A percentile compares a stretch with the other conserved stretches of the same genome.
These are phyloP conservation scores for Neodiprion lecontei DNA, from an alignment of 1,140 invertebrate genomes.

Conservation along the genomic window DNA sequence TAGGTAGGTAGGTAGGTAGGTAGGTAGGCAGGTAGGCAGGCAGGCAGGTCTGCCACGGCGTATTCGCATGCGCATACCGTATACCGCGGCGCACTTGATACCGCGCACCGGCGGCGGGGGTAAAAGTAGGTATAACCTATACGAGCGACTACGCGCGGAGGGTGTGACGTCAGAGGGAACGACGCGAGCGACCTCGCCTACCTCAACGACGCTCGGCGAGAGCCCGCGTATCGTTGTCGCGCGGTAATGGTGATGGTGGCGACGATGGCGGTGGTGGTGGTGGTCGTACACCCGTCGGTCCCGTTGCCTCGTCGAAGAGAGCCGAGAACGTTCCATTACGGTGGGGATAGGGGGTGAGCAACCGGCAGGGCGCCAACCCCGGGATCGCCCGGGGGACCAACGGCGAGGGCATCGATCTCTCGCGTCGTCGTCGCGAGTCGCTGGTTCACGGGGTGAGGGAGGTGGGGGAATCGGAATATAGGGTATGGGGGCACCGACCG, in stretches of 20 bases:
- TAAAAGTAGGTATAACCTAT: constrained; percentile 26
- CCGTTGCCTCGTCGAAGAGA: constrained; percentile 41
- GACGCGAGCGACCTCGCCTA: constrained; percentile 52
- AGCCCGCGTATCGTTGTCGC: no score
- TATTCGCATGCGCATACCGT: background rate
- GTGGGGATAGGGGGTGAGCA: constrained; percentile 19
- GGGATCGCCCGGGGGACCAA: background rate
- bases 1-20: no score
- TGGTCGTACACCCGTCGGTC: constrained; percentile 41
- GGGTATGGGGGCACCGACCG: no score
- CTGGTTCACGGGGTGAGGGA: constrained; percentile 19
- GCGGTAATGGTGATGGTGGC: background rate
- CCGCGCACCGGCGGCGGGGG: constrained; percentile 25
- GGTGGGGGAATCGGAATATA: constrained; percentile 7
- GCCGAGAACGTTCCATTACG: no score
- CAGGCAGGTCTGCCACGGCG: background rate
- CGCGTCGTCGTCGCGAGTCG: constrained; percentile 24
- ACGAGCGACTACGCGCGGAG: constrained; percentile 6
- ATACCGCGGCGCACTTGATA: constrained; percentile 28
- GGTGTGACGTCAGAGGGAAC: constrained; percentile 50
- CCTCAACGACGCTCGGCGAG: constrained; percentile 43
- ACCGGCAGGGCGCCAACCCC: constrained; percentile 22
- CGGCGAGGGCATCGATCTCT: no score
- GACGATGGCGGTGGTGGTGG: background rate
- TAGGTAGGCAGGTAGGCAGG: no score